These are phyloP conservation scores for Pseudeuparius sepicola DNA, from an alignment of 2,888 invertebrate genomes.

Conservation along the genomic window DNA sequence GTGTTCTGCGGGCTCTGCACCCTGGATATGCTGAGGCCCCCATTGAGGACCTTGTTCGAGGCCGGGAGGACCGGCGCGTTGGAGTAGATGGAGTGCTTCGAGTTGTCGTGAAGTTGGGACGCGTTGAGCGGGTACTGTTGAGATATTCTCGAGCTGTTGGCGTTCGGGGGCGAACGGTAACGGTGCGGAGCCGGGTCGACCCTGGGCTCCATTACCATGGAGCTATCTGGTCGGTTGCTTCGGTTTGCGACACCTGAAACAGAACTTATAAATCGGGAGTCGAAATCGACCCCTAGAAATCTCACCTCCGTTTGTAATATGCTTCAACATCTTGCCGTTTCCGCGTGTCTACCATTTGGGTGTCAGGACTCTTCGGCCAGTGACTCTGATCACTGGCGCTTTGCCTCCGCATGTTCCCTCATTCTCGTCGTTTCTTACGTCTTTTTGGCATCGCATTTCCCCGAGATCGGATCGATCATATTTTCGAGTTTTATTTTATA, in stretches of 20 bases:
- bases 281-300: background rate
- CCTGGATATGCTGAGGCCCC: conserved; percentile 51
- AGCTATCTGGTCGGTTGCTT: conserved; percentile 37
- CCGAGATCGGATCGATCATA: no score
- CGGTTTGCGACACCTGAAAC: conserved; percentile 37
- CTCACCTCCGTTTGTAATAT: conserved; percentile 47
- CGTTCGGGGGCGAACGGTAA: conserved; percentile 33
- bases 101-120: conserved; percentile 58
- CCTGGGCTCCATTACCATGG: conserved; percentile 36
- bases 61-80: conserved; percentile 34
- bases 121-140: conserved; percentile 58
- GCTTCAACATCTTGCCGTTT: conserved; percentile 53
- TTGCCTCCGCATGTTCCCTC: conserved; percentile 31
- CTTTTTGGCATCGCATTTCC: no score
- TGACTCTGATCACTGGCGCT: conserved; percentile 30
- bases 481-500: no score
- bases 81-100: conserved; percentile 55
- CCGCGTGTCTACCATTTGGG: conserved; percentile 26
- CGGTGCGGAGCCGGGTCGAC: conserved; percentile 31
- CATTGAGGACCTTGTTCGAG: conserved; percentile 39
- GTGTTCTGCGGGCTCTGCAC: conserved; percentile 37
- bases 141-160: conserved; percentile 33
- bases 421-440: no score
- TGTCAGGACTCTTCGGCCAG: conserved; percentile 21
- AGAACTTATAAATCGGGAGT: conserved; percentile 1